Evolutionary conservation across 2,113 vertebrate genomes (phyloP).

Genomic region (Vulpes lagopus): DNA sequence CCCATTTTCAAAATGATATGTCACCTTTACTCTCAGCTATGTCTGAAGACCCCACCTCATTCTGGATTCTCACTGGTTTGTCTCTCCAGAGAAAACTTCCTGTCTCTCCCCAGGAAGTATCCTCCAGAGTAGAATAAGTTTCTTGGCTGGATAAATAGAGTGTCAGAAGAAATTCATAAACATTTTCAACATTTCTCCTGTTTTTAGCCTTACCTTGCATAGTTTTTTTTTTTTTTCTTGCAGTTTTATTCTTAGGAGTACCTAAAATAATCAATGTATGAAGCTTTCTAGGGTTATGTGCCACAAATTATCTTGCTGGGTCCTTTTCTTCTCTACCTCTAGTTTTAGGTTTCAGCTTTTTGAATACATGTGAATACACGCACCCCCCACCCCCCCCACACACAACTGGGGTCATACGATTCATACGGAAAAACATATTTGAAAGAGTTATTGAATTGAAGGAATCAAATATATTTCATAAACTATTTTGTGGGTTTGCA

Average conservation of each 20-base stretch:
- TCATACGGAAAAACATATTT: constrained; percentile 42
- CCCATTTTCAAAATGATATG: neutral
- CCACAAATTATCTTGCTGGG: neutral
- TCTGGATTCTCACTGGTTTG: neutral
- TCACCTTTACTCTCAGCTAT: neutral
- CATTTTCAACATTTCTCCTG: neutral
- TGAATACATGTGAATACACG: neutral
- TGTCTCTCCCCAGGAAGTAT: neutral
- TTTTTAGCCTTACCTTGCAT: neutral
- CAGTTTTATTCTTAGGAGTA: neutral
- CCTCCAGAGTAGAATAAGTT: neutral
- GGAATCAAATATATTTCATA: constrained; percentile 57
- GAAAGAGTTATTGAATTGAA: constrained; percentile 48
- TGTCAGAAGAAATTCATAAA: neutral
- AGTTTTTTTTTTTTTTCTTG: neutral
- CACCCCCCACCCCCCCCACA: neutral
- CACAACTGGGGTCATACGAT: neutral
- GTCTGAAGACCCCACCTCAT: neutral
- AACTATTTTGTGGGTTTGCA: constrained; percentile 54
- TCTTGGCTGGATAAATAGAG: neutral
- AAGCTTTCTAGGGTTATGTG: neutral
- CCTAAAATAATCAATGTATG: neutral
- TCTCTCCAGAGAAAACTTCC: neutral
- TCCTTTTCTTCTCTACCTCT: neutral
- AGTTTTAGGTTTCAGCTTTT: neutral